These are phyloP conservation scores for Speoplatyrhinus poulsoni DNA, from an alignment of 2,113 vertebrate genomes.

Conservation along the genomic window DNA sequence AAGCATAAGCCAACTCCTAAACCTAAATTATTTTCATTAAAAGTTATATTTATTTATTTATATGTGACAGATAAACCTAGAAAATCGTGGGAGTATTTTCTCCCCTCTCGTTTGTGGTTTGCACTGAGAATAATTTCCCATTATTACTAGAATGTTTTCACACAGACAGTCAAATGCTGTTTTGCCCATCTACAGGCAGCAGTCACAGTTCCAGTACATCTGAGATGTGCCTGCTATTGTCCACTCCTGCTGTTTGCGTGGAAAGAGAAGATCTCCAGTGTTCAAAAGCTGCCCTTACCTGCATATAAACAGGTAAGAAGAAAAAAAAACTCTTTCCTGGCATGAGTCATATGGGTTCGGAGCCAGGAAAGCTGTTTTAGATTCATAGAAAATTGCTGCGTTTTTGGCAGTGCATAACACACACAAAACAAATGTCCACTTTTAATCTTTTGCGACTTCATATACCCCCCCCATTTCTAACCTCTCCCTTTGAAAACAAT, in stretches of 20 bases:
- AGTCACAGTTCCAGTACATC: constrained; percentile 2
- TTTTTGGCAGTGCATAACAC: constrained; percentile 55
- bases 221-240: constrained; percentile 31
- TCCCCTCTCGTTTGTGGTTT: neutral
- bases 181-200: neutral
- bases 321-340: constrained; percentile 63
- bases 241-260: constrained; percentile 25
- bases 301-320: constrained; percentile 70
- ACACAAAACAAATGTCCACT: constrained; percentile 71
- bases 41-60: neutral
- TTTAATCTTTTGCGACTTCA: constrained; percentile 60
- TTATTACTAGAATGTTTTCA: too few species aligned
- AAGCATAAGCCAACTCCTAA: constrained; percentile 36
- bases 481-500: constrained; percentile 46
- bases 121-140: neutral
- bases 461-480: constrained; percentile 21
- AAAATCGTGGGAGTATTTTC: constrained; percentile 40
- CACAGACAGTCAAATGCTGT: constrained; percentile 12
- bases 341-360: constrained; percentile 32
- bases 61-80: constrained; percentile 37
- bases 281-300: constrained; percentile 64
- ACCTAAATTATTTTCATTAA: too few species aligned
- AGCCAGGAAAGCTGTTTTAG: constrained; percentile 76
- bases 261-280: constrained; percentile 53
- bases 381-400: constrained; percentile 72